Evolutionary conservation across 2,888 invertebrate genomes (phyloP).

Genomic region (Rhagium mordax): DNA sequence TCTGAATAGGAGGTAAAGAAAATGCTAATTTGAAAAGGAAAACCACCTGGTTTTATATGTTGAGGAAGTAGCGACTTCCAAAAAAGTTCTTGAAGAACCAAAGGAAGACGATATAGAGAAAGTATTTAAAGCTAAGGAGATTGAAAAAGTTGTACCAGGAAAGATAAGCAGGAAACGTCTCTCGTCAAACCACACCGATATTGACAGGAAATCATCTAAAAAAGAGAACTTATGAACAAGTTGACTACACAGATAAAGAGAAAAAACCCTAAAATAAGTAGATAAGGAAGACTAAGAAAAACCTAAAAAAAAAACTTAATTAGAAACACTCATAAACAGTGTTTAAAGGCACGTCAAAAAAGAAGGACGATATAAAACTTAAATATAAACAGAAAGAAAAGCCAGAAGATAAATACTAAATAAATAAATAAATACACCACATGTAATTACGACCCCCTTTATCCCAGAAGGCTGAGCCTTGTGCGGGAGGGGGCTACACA

Average conservation of each 20-base stretch:
- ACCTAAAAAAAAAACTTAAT: constrained; percentile 59
- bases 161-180: constrained; percentile 48
- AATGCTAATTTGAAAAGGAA: constrained; percentile 75
- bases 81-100: constrained; percentile 71
- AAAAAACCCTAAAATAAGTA: constrained; percentile 60
- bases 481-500: too few relatives aligned
- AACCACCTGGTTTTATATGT: constrained; percentile 66
- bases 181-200: constrained; percentile 61
- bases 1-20: constrained; percentile 63
- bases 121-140: constrained; percentile 53
- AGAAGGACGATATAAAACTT: constrained; percentile 65
- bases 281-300: constrained; percentile 55
- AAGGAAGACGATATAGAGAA: constrained; percentile 59
- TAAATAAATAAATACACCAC: too few relatives aligned
- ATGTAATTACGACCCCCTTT: too few relatives aligned
- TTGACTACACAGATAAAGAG: constrained; percentile 66
- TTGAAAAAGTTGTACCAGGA: constrained; percentile 63
- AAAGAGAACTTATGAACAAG: constrained; percentile 64
- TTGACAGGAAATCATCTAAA: constrained; percentile 64
- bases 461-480: too few relatives aligned
- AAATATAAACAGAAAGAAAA: constrained; percentile 63
- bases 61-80: constrained; percentile 70
- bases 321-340: constrained; percentile 64
- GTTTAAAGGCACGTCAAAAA: constrained; percentile 59
- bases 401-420: too few relatives aligned